These are phyloP conservation scores for Xestoiulus laeticollis DNA, from an alignment of 2,888 invertebrate species.

Conservation along the genomic window DNA sequence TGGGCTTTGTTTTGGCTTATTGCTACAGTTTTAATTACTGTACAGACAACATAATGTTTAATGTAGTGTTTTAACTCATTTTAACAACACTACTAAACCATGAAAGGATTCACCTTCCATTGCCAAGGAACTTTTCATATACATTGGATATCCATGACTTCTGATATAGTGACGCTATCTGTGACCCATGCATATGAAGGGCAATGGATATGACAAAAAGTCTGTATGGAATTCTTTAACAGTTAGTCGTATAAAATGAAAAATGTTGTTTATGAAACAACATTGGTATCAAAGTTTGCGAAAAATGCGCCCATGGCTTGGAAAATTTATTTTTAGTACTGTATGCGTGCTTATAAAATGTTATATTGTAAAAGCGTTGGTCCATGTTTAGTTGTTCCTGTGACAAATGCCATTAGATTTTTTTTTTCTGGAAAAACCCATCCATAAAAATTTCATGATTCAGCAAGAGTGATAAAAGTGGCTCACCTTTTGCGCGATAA, in stretches of 20 bases:
- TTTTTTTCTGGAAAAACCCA: constrained; percentile 5
- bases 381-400: background rate
- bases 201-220: background rate
- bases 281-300: background rate
- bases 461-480: constrained; percentile 32
- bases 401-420: constrained; percentile 1
- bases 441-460: constrained; percentile 5
- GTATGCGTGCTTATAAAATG: background rate
- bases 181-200: background rate
- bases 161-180: background rate
- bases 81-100: too few species aligned
- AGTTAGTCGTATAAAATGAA: background rate
- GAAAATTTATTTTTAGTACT: background rate
- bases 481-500: constrained; percentile 7
- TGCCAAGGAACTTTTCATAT: too few species aligned
- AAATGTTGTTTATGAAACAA: background rate
- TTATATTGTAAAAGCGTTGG: background rate
- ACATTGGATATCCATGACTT: too few species aligned
- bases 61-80: too few species aligned
- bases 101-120: too few species aligned
- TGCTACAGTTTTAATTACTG: too few species aligned
- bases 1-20: too few species aligned
- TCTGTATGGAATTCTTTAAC: background rate
- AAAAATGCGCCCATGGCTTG: background rate
- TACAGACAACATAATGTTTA: too few species aligned